Conservation (phyloP, 2,888 invertebrate species). For the Tiliacea aurago region DNA sequence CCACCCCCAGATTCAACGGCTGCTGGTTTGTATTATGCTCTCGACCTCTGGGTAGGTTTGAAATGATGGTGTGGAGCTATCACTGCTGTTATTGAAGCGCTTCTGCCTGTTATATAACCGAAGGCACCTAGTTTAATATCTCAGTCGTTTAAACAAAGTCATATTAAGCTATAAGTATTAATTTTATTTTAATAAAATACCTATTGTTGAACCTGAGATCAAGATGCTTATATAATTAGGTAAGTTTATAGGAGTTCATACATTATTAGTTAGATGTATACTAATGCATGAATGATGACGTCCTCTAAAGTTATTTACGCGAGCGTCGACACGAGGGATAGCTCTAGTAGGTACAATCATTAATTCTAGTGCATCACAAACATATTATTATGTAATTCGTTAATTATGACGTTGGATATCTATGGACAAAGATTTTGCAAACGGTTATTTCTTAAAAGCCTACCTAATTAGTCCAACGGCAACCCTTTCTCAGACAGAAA, state of each 20-base stretch:
- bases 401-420: not conserved
- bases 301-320: not conserved
- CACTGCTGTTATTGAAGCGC: not conserved
- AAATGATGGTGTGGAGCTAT: not conserved
- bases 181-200: not conserved
- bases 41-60: not conserved
- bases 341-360: not conserved
- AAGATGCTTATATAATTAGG: not conserved
- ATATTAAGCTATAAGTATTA: not conserved
- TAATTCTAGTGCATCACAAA: not conserved
- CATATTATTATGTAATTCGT: not conserved
- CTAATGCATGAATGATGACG: not conserved
- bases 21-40: constrained; percentile 76
- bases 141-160: not conserved
- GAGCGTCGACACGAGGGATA: not conserved
- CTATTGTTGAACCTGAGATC: not conserved
- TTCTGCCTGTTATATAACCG: not conserved
- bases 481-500: not conserved
- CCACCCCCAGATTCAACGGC: constrained; percentile 89
- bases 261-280: not conserved
- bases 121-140: not conserved
- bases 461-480: not conserved
- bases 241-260: not conserved
- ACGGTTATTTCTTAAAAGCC: not conserved
- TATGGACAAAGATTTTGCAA: not conserved